These are phyloP conservation scores for Oryzias curvinotus DNA, from an alignment of 2,113 vertebrate species.

Conservation along the genomic window DNA sequence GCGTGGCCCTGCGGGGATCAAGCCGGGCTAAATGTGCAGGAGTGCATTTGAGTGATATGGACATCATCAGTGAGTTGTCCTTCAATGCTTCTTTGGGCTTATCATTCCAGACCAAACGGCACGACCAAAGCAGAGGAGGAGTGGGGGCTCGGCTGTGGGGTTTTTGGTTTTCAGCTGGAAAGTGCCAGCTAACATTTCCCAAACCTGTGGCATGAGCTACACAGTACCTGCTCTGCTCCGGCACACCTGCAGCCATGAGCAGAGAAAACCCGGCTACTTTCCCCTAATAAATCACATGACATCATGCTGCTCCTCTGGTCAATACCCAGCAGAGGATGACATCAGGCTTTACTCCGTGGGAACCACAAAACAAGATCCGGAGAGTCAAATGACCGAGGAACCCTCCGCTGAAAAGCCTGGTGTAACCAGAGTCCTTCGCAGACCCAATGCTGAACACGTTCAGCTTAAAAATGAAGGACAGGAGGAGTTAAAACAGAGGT, in stretches of 20 bases:
- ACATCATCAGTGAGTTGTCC: constrained; percentile 28
- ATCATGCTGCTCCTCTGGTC: constrained; percentile 43
- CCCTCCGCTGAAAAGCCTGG: constrained; percentile 6
- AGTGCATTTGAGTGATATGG: constrained; percentile 30
- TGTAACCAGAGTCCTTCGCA: constrained; percentile 34
- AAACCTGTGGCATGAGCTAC: not conserved
- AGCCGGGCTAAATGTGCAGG: constrained; percentile 48
- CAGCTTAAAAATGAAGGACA: too few relatives aligned
- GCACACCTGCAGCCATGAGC: constrained; percentile 20
- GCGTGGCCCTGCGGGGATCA: constrained; percentile 27
- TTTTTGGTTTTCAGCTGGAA: constrained; percentile 10
- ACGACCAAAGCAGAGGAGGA: constrained; percentile 13
- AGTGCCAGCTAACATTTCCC: constrained; percentile 22
- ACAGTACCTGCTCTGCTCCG: not conserved
- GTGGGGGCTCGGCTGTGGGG: not conserved
- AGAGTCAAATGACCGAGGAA: constrained; percentile 46
- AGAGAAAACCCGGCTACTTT: constrained; percentile 38
- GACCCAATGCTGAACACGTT: not conserved
- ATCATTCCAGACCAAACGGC: constrained; percentile 25
- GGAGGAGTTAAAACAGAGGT: too few relatives aligned
- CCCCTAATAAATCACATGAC: constrained; percentile 43
- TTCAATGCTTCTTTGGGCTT: constrained; percentile 18
- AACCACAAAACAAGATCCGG: constrained; percentile 33
- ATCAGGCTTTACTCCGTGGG: constrained; percentile 33
- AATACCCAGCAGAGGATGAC: constrained; percentile 52